phyloP scores from a whole-genome alignment of 2,888 invertebrate species.

The Chrysomela aeneicollis region DNA sequence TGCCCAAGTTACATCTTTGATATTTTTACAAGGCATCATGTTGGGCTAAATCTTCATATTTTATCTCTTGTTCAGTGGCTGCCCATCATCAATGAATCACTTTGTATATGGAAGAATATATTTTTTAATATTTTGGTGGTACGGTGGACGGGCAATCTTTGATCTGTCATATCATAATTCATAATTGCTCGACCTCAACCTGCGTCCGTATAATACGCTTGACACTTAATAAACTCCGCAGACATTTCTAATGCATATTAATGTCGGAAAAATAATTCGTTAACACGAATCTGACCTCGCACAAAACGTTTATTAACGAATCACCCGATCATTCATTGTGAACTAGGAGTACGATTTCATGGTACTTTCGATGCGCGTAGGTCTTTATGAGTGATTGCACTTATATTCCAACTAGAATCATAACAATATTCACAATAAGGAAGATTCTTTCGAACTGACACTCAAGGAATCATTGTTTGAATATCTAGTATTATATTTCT shows the following conservation, averaged over 20 bases:
- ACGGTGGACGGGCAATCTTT: neutral
- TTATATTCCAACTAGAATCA: too few relatives aligned
- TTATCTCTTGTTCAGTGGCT: too few relatives aligned
- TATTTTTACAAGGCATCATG: too few relatives aligned
- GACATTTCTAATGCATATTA: conserved; percentile 38
- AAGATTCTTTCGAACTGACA: too few relatives aligned
- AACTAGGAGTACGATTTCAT: conserved; percentile 21
- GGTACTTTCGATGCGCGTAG: neutral
- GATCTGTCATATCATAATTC: neutral
- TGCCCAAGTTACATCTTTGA: too few relatives aligned
- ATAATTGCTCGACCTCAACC: conserved; percentile 41
- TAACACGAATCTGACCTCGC: conserved; percentile 32
- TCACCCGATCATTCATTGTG: conserved; percentile 23
- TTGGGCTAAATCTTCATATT: too few relatives aligned
- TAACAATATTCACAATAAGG: too few relatives aligned
- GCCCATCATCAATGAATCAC: too few relatives aligned
- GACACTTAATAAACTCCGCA: conserved; percentile 25
- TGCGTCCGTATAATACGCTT: conserved; percentile 20
- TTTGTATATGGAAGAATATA: too few relatives aligned
- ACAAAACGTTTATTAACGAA: conserved; percentile 18
- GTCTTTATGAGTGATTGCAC: neutral
- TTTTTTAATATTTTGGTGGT: neutral
- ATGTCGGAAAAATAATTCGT: conserved; percentile 28
- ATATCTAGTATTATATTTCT: too few relatives aligned
- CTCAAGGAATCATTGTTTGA: too few relatives aligned